Evolutionary conservation across 2,888 invertebrate genomes (phyloP).

Genomic region (Watsonalla cultraria): DNA sequence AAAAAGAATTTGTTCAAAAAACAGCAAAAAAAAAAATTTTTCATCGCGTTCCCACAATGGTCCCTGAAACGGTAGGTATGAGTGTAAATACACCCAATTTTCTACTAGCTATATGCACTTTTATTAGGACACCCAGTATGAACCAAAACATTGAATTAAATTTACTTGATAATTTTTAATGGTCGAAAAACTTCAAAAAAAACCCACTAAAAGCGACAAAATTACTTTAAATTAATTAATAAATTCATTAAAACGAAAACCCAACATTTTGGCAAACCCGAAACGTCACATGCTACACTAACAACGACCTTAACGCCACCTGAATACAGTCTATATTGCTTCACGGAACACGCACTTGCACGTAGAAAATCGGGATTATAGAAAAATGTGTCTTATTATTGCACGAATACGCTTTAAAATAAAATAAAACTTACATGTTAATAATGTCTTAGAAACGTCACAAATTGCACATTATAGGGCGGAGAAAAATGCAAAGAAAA

Average conservation of each 20-base stretch:
- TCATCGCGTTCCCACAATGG: too few relatives aligned
- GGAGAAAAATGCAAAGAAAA: not conserved
- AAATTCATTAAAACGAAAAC: not conserved
- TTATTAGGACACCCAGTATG: too few relatives aligned
- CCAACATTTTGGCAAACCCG: conserved; percentile 15
- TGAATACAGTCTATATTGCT: conserved; percentile 3
- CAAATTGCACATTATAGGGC: not conserved
- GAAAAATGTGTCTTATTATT: not conserved
- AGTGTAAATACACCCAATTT: not conserved
- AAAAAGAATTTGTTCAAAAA: too few relatives aligned
- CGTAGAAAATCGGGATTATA: not conserved
- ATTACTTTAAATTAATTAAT: not conserved
- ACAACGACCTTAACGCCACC: conserved; percentile 6
- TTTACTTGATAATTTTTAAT: not conserved
- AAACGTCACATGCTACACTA: conserved; percentile 8
- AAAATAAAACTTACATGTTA: not conserved
- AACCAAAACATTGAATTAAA: too few relatives aligned
- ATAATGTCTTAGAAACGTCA: too few relatives aligned
- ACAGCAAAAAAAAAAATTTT: too few relatives aligned
- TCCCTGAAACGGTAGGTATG: not conserved
- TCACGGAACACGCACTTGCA: not conserved
- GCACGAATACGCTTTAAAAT: not conserved
- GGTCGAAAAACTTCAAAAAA: not conserved
- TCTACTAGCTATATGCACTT: not conserved
- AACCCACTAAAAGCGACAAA: conserved; percentile 5